Evolutionary conservation across 2,888 invertebrate genomes (phyloP).

Genomic region (Dromius quadrimaculatus): DNA sequence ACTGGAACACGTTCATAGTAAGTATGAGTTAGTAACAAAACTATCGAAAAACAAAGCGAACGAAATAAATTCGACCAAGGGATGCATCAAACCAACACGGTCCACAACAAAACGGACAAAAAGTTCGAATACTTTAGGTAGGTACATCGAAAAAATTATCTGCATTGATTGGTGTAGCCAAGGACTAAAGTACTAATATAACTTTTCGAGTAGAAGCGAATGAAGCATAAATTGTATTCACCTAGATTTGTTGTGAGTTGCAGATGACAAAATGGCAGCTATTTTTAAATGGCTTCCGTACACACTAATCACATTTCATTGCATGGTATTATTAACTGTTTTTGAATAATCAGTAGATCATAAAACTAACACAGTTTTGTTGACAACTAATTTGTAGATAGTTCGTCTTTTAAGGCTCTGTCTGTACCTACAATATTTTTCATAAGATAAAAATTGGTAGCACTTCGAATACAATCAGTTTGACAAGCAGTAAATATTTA

Average conservation of each 20-base stretch:
- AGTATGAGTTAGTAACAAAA: slow-evolving; percentile 22
- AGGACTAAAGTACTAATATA: slow-evolving; percentile 46
- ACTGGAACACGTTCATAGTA: slow-evolving; percentile 30
- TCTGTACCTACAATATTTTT: no score
- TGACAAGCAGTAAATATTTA: no score
- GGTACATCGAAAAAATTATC: slow-evolving; percentile 48
- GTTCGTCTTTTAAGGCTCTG: no score
- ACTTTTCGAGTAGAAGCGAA: slow-evolving; percentile 45
- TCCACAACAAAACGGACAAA: slow-evolving; percentile 20
- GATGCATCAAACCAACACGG: slow-evolving; percentile 37
- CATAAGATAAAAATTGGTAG: no score
- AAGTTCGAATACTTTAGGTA: slow-evolving; percentile 49
- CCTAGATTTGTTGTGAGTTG: slow-evolving; percentile 66
- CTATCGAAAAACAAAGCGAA: slow-evolving; percentile 31
- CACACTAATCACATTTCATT: slow-evolving; percentile 28
- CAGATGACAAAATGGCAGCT: slow-evolving; percentile 59
- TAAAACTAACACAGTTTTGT: slow-evolving; percentile 16
- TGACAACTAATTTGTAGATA: slow-evolving; percentile 13
- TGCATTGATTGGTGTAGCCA: slow-evolving; percentile 50
- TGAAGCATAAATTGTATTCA: slow-evolving; percentile 42
- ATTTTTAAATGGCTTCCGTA: slow-evolving; percentile 47
- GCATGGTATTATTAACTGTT: slow-evolving; percentile 41
- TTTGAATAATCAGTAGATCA: slow-evolving; percentile 19
- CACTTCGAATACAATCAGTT: no score
- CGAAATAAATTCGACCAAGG: slow-evolving; percentile 31